Conservation (phyloP, 1,140 invertebrate genomes). For the Pantala flavescens region DNA sequence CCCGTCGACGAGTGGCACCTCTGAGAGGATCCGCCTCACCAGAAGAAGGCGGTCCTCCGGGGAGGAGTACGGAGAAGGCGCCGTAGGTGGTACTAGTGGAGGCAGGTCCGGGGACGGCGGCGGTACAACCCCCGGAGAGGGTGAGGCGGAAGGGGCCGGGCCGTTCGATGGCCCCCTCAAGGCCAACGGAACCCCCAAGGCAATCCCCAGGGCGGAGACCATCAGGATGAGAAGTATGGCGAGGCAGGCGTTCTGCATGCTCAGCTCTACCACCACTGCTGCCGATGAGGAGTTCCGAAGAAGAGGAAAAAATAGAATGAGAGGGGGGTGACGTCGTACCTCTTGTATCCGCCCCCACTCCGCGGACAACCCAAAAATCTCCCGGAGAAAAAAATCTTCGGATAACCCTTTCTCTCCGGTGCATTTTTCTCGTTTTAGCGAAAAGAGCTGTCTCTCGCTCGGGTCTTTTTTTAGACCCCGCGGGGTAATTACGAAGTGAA, state of each 20-base stretch:
- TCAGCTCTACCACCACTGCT: background rate
- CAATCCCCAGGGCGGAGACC: background rate
- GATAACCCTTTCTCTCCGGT: no score
- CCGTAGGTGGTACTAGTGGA: background rate
- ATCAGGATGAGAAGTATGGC: background rate
- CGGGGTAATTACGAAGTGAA: background rate
- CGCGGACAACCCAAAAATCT: no score
- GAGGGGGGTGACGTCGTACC: background rate
- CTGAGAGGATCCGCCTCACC: background rate
- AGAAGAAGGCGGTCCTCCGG: background rate
- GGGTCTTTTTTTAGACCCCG: background rate
- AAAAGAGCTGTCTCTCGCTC: no score
- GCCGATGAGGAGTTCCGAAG: background rate
- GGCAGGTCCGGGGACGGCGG: background rate
- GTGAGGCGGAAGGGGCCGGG: background rate
- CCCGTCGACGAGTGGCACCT: background rate
- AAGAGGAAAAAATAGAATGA: background rate
- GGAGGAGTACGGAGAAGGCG: background rate
- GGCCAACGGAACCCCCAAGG: background rate
- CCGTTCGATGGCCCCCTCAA: background rate
- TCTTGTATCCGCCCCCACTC: no score
- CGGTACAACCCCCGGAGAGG: background rate
- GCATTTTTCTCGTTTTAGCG: no score
- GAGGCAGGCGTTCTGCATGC: conserved; percentile 1
- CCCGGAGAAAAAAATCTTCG: no score